Evolutionary conservation across 1,140 invertebrate species (phyloP), one percentile per base, ranked within the genome.

Genomic region (Zophobas atratus): DNA sequence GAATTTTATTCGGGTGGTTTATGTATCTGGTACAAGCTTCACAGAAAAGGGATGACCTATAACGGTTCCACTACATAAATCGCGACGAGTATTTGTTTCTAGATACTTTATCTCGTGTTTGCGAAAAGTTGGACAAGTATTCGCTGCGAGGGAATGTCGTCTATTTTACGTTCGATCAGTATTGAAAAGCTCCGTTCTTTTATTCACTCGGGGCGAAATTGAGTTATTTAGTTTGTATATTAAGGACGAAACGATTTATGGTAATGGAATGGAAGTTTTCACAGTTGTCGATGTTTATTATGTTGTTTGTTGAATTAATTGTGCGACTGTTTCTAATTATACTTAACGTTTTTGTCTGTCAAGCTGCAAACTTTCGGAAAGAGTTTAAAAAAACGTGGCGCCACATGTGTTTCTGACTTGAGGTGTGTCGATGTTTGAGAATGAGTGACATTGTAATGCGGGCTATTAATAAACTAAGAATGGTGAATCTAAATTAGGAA

Each of bases 341-440:
- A 51, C 49, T 51, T 20, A 51, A 51, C 49, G n/a, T 51, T 51
- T 51, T 67, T 20, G 38, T 43, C 60, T 67, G 60, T 67, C 60
- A 43, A 6, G 49, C 49, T 51, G 49, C 49, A 20, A 51, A 51
- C 49, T 51, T 20, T 20, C 49, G 4, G n/a, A 51, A 51, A 51
- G 20, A 20, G 20, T 20, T 20, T 55, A 8, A 67, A 67, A 67
- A 5, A 43, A 32, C 6, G n/a, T 33, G 60, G 60, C 60, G 60
- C 60, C 60, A 67, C 60, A 67, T 43, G 0, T 41, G 57, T 36
- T 20, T 2, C 20, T 51, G 2, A 2, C 4, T 20, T 1, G 8
- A 63, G 57, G 57, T 56, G 55, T 60, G 56, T 60, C 56, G 33
- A 20, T 20, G 20, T 20, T 20, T 20, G 20, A 20, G 8, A 43